Conservation (phyloP, 2,888 invertebrate genomes). For the Geophilus truncorum region DNA sequence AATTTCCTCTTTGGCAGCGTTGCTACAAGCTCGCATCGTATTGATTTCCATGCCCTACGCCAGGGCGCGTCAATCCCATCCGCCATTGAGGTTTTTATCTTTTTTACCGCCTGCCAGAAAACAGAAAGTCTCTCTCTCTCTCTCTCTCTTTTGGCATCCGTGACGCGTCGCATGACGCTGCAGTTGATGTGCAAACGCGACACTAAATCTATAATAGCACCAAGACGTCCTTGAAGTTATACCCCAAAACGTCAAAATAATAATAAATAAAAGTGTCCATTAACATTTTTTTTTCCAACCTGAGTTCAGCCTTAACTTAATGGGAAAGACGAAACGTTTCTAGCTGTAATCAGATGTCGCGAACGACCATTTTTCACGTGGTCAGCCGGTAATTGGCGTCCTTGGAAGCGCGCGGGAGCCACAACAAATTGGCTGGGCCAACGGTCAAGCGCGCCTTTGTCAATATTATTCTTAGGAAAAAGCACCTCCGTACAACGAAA, state of each 20-base stretch:
- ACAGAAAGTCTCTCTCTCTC: not conserved
- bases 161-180: too few species aligned
- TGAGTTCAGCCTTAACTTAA: not conserved
- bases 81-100: slow-evolving; percentile 12
- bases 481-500: not conserved
- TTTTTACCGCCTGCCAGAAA: not conserved
- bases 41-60: slow-evolving; percentile 4
- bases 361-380: slow-evolving; percentile 5
- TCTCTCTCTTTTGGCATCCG: not conserved
- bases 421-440: slow-evolving; percentile 15
- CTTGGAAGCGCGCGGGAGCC: slow-evolving; percentile 13
- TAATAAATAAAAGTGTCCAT: not conserved
- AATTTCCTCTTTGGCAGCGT: not conserved
- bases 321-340: not conserved
- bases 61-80: slow-evolving; percentile 3
- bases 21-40: not conserved
- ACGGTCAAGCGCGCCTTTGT: slow-evolving; percentile 2
- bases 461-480: slow-evolving; percentile 12
- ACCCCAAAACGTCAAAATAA: not conserved
- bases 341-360: not conserved
- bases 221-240: not conserved
- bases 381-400: slow-evolving; percentile 14
- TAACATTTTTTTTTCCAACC: not conserved
- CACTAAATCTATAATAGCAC: not conserved
- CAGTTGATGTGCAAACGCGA: not conserved